Conservation (phyloP, 1,140 invertebrate genomes). For the Scaptodrosophila lebanonensis region DNA sequence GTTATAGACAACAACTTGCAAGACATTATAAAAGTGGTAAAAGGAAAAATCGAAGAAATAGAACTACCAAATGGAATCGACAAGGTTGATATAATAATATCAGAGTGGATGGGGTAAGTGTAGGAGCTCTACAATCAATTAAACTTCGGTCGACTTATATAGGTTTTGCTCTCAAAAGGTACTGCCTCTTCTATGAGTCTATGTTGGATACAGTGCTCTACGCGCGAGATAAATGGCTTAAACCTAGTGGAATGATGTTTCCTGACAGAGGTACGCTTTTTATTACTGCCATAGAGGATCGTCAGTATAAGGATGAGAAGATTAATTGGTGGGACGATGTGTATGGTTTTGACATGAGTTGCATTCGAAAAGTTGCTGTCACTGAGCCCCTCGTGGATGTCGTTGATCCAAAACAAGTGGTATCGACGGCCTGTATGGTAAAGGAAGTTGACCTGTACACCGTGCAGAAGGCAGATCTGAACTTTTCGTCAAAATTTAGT, state of each 20-base stretch:
- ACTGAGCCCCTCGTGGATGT: conserved; percentile 99
- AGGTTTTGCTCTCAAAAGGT: conserved; percentile 72
- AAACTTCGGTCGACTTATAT: neutral
- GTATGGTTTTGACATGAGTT: conserved; percentile 99
- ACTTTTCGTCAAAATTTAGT: conserved; percentile 94
- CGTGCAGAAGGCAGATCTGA: conserved; percentile 94
- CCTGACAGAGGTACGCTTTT: conserved; percentile 93
- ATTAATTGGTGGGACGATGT: conserved; percentile 99
- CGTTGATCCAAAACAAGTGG: conserved; percentile 97
- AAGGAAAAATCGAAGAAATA: conserved; percentile 95
- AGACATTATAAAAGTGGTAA: conserved; percentile 93
- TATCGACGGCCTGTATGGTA: conserved; percentile 92
- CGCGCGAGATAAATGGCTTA: conserved; percentile 96
- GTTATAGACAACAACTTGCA: conserved; percentile 90
- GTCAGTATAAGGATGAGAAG: conserved; percentile 99
- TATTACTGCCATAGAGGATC: conserved; percentile 95
- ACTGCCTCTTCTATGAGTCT: conserved; percentile 97
- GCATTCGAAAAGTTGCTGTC: conserved; percentile 97
- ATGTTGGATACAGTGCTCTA: conserved; percentile 97
- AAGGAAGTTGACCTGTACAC: conserved; percentile 99
- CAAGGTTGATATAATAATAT: conserved; percentile 99
- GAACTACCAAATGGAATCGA: conserved; percentile 85
- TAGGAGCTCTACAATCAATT: neutral
- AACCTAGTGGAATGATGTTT: conserved; percentile 88
- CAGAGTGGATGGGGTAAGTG: conserved; percentile 98